Percentiles rank a stretch among this genome's conserved stretches.
phyloP scores from a whole-genome alignment of 2,113 vertebrate species.

The Gorsachius goisagi region DNA sequence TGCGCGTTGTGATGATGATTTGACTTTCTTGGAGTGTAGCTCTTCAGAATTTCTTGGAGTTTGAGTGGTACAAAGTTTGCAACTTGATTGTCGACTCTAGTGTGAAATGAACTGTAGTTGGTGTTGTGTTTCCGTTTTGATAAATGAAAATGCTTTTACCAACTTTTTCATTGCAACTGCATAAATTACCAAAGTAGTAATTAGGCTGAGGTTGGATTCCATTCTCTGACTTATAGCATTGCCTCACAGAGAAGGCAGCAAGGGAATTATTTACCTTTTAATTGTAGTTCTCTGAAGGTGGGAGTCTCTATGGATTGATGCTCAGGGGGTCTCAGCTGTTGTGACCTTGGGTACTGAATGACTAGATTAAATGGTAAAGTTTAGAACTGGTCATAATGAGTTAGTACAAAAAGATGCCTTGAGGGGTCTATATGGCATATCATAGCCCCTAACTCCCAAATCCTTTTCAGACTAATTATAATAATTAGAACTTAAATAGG shows the following conservation, averaged over 20 bases:
- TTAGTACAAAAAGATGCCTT: slow-evolving; percentile 32
- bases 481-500: slow-evolving; percentile 62
- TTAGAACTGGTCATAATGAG: slow-evolving; percentile 54
- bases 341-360: slow-evolving; percentile 44
- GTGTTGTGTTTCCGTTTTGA: neutral
- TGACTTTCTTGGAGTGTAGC: neutral
- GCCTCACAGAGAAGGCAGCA: slow-evolving; percentile 55
- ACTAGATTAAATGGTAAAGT: slow-evolving; percentile 42
- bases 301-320: slow-evolving; percentile 45
- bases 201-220: slow-evolving; percentile 54
- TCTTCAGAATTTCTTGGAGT: neutral
- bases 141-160: neutral
- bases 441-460: slow-evolving; percentile 68
- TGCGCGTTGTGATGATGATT: neutral
- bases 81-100: neutral
- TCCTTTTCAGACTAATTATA: slow-evolving; percentile 60
- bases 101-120: neutral
- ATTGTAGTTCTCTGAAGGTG: slow-evolving; percentile 71
- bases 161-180: neutral
- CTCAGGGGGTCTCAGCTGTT: slow-evolving; percentile 43
- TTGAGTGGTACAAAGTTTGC: neutral
- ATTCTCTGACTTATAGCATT: slow-evolving; percentile 47
- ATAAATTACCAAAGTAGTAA: neutral
- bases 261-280: slow-evolving; percentile 74
- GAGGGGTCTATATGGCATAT: slow-evolving; percentile 53